Conservation (phyloP, 2,888 invertebrate species). For the Chrysomela aeneicollis region DNA sequence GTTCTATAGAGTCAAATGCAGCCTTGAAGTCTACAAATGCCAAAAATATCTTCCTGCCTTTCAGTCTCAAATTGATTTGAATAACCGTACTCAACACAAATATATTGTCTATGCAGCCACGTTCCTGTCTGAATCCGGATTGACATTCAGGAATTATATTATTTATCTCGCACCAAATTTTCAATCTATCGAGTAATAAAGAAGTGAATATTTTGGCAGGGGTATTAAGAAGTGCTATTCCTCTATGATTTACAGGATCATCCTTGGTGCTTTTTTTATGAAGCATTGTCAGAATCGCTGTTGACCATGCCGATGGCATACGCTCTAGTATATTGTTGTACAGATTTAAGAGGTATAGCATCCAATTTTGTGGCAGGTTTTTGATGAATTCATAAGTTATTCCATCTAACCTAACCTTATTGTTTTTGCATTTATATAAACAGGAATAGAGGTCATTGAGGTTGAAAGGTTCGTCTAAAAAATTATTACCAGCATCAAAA, state of each 20-base stretch:
- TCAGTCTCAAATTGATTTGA: too few relatives aligned
- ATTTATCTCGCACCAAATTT: background rate
- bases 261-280: background rate
- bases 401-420: too few relatives aligned
- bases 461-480: too few relatives aligned
- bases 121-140: background rate
- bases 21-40: too few relatives aligned
- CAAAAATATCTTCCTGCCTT: too few relatives aligned
- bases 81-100: too few relatives aligned
- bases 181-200: slow-evolving; percentile 4
- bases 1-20: too few relatives aligned
- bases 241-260: background rate
- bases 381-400: slow-evolving; percentile 1
- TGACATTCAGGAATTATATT: background rate
- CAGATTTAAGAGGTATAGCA: slow-evolving; percentile 1
- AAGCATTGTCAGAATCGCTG: background rate
- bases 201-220: slow-evolving; percentile 4
- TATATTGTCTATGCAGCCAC: too few relatives aligned
- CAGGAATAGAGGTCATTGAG: too few relatives aligned
- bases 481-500: background rate
- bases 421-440: too few relatives aligned
- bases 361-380: slow-evolving; percentile 8
- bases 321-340: slow-evolving; percentile 1
- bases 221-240: background rate
- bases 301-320: slow-evolving; percentile 7